Conservation (phyloP, 2,888 invertebrate species). For the Allygus modestus region DNA sequence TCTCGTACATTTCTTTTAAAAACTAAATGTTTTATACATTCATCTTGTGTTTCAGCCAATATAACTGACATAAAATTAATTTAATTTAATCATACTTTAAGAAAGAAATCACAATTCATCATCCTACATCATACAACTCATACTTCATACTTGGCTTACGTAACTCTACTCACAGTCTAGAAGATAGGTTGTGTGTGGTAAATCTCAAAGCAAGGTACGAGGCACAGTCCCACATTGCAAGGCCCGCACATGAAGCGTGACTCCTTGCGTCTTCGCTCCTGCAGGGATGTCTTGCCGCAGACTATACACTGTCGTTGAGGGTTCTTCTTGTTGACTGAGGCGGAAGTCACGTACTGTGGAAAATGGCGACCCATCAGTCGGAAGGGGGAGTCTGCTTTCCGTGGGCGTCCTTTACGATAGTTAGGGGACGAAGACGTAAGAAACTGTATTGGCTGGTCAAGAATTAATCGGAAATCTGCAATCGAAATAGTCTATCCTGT, state of each 20-base stretch:
- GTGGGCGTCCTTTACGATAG: slow-evolving; percentile 19
- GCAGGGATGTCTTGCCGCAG: slow-evolving; percentile 35
- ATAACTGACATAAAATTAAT: too few species aligned
- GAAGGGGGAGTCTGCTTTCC: slow-evolving; percentile 34
- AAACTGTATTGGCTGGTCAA: slow-evolving; percentile 47
- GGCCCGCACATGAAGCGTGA: slow-evolving; percentile 52
- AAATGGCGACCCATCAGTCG: slow-evolving; percentile 40
- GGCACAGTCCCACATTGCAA: slow-evolving; percentile 51
- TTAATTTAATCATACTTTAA: too few species aligned
- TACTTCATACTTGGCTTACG: neutral
- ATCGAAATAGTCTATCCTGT: slow-evolving; percentile 49
- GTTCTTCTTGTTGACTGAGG: slow-evolving; percentile 52
- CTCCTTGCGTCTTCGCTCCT: slow-evolving; percentile 30
- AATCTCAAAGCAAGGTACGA: slow-evolving; percentile 55
- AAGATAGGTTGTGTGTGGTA: slow-evolving; percentile 54
- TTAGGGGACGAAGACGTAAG: neutral
- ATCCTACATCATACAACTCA: too few species aligned
- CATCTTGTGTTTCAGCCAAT: too few species aligned
- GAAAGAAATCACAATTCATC: too few species aligned
- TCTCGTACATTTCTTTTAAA: too few species aligned
- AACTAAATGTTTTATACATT: too few species aligned
- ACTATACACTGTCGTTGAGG: slow-evolving; percentile 36
- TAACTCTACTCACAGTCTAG: neutral
- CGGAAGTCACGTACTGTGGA: slow-evolving; percentile 34
- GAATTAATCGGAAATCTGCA: slow-evolving; percentile 45